Evolutionary conservation across 1,140 invertebrate genomes (phyloP).

Genomic region (Diachasmimorpha longicaudata): DNA sequence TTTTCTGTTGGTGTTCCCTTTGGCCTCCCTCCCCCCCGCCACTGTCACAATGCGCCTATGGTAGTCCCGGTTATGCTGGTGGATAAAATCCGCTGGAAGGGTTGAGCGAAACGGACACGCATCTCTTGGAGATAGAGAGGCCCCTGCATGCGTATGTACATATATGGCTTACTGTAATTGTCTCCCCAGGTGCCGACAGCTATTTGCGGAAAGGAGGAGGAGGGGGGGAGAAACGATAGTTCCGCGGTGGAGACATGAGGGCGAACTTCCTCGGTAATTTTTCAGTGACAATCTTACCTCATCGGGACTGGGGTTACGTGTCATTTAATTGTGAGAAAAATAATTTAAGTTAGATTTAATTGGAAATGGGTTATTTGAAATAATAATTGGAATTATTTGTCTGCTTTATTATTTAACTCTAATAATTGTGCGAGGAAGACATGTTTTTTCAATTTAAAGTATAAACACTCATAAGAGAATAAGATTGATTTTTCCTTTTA

Average conservation of each 20-base stretch:
- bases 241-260: not conserved
- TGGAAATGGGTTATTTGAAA: too few relatives aligned
- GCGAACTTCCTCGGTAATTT: not conserved
- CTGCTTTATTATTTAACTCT: too few relatives aligned
- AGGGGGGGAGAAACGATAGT: not conserved
- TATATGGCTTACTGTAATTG: conserved; percentile 57
- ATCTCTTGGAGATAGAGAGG: conserved; percentile 43
- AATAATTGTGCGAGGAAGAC: too few relatives aligned
- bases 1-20: not conserved
- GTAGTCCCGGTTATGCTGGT: conserved; percentile 37
- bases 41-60: conserved; percentile 25
- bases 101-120: conserved; percentile 14
- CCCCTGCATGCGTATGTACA: conserved; percentile 44
- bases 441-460: too few relatives aligned
- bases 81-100: conserved; percentile 19
- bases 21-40: not conserved
- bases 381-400: too few relatives aligned
- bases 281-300: not conserved
- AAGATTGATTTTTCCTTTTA: too few relatives aligned
- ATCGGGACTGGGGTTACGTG: too few relatives aligned
- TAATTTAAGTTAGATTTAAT: too few relatives aligned
- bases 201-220: conserved; percentile 20
- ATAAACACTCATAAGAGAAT: too few relatives aligned
- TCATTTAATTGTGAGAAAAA: too few relatives aligned
- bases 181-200: conserved; percentile 46